These are phyloP conservation scores for Synanthedon tipuliformis DNA, from an alignment of 2,888 invertebrate genomes.

Conservation along the genomic window DNA sequence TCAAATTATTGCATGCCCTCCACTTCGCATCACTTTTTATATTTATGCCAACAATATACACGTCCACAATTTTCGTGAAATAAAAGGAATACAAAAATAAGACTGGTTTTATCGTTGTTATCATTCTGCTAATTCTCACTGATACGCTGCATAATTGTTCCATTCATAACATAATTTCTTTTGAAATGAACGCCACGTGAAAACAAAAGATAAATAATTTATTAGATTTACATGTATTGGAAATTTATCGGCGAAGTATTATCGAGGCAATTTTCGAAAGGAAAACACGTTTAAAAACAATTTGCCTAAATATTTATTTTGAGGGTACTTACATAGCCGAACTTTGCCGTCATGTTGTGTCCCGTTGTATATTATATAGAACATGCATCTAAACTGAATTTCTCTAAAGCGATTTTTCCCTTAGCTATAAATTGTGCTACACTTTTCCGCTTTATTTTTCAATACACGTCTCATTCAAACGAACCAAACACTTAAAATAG, in stretches of 20 bases:
- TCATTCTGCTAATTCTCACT: not conserved
- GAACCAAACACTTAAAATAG: conserved; percentile 57
- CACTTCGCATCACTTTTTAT: not conserved
- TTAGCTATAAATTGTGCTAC: conserved; percentile 58
- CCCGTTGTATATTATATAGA: conserved; percentile 68
- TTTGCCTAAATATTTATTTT: no score
- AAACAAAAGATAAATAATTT: conserved; percentile 6
- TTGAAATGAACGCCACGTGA: conserved; percentile 2
- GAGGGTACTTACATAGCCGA: conserved; percentile 64
- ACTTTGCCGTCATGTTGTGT: conserved; percentile 72
- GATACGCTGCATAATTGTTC: not conserved
- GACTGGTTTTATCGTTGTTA: not conserved
- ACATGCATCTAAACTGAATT: conserved; percentile 68
- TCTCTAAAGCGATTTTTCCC: conserved; percentile 49
- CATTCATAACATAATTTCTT: not conserved
- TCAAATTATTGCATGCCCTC: not conserved
- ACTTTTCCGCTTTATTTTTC: conserved; percentile 62
- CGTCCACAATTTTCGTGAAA: not conserved
- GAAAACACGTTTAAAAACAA: no score
- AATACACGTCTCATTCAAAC: conserved; percentile 57
- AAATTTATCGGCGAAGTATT: no score
- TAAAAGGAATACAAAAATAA: not conserved
- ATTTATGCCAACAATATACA: not conserved
- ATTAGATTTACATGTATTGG: no score
- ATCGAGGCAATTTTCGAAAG: no score